Evolutionary conservation across 2,888 invertebrate genomes (phyloP).

Genomic region (Deroplatys truncata): DNA sequence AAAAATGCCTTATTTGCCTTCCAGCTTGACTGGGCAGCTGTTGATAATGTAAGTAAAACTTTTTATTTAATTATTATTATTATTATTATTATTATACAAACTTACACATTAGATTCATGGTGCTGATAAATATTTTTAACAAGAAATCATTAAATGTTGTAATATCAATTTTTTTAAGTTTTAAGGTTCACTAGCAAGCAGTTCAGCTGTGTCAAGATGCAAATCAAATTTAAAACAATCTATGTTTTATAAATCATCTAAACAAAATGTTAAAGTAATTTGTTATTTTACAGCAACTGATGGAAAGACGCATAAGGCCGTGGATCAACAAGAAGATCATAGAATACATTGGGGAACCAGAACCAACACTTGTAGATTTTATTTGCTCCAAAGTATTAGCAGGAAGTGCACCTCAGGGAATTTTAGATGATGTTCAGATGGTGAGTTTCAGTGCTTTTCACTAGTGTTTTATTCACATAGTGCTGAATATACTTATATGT

Average conservation of each 20-base stretch:
- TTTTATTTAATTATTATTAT: too few relatives aligned
- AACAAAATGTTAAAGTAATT: too few relatives aligned
- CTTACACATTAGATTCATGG: too few relatives aligned
- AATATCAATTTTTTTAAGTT: too few relatives aligned
- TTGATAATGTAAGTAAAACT: constrained; percentile 58
- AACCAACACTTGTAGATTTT: constrained; percentile 97
- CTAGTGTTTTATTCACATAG: neutral
- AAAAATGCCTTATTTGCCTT: constrained; percentile 95
- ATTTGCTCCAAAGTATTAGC: constrained; percentile 97
- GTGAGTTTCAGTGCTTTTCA: constrained; percentile 49
- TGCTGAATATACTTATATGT: too few relatives aligned
- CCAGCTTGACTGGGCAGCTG: constrained; percentile 85
- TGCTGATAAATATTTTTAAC: too few relatives aligned
- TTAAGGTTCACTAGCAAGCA: too few relatives aligned
- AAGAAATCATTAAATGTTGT: too few relatives aligned
- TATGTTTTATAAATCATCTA: too few relatives aligned
- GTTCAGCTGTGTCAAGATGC: too few relatives aligned
- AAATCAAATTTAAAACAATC: too few relatives aligned
- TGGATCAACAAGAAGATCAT: constrained; percentile 99
- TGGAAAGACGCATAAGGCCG: constrained; percentile 95
- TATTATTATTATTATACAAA: too few relatives aligned
- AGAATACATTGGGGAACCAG: constrained; percentile 99
- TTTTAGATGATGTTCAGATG: constrained; percentile 98
- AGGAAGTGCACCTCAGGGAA: constrained; percentile 87
- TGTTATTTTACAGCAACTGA: constrained; percentile 54